Conservation (phyloP, 2,113 vertebrate genomes). For the Nycticorax nycticorax region DNA sequence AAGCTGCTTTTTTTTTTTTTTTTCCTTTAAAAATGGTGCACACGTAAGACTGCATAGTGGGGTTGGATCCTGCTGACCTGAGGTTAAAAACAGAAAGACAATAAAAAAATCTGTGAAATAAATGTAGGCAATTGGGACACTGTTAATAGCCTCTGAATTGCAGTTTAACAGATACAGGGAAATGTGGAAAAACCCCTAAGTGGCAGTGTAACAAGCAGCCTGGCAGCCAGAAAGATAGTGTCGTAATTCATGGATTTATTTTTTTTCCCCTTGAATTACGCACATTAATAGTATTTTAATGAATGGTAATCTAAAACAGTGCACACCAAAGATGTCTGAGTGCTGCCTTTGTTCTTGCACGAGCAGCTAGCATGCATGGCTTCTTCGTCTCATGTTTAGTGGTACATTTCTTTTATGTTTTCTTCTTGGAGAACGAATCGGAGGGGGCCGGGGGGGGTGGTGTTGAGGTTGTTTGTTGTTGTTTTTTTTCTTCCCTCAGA, state of each 20-base stretch:
- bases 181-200: background rate
- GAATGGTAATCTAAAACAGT: conserved; percentile 38
- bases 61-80: background rate
- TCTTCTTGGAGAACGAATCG: background rate
- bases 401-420: background rate
- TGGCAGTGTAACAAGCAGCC: background rate
- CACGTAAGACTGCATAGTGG: background rate
- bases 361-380: background rate
- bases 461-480: no score
- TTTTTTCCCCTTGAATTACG: background rate
- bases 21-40: background rate
- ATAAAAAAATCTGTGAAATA: background rate
- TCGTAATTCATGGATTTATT: background rate
- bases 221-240: background rate
- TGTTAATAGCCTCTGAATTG: background rate
- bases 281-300: conserved; percentile 18
- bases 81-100: background rate
- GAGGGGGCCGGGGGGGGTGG: no score
- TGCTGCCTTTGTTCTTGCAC: conserved; percentile 5
- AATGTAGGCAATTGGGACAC: background rate
- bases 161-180: background rate
- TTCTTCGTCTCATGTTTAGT: background rate
- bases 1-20: rapidly evolving
- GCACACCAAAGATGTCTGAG: background rate
- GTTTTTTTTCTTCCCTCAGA: background rate